Conservation (phyloP, 2,113 vertebrate species). For the Bombycilla garrulus region DNA sequence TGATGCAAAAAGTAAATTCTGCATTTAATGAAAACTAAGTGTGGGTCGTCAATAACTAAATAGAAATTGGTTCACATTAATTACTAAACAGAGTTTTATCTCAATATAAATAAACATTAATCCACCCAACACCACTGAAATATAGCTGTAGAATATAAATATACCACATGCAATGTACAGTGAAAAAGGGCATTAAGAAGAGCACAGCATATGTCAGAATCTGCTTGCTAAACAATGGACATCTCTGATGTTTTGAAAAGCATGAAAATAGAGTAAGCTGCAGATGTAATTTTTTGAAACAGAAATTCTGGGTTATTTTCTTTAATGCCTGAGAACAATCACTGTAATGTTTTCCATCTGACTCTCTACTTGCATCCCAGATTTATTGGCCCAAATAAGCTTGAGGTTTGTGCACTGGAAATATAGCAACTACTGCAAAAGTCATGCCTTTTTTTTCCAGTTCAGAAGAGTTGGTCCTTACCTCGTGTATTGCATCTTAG, state of each 20-base stretch:
- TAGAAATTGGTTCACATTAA: background rate
- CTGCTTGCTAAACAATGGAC: background rate
- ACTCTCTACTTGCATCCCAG: background rate
- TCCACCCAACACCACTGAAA: background rate
- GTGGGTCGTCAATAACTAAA: background rate
- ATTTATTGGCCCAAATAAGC: background rate
- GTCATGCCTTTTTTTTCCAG: background rate
- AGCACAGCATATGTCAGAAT: background rate
- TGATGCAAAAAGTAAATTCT: background rate
- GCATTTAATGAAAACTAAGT: background rate
- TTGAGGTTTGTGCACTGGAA: background rate
- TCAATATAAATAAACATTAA: background rate
- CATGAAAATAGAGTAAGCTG: background rate
- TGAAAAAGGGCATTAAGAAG: background rate
- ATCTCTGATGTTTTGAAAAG: background rate
- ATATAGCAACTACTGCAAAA: background rate
- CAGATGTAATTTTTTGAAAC: background rate
- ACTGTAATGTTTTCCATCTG: conserved; percentile 1
- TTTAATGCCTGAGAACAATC: background rate
- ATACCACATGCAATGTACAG: background rate
- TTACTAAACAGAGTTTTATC: background rate
- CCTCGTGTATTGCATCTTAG: background rate
- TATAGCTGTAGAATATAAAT: background rate
- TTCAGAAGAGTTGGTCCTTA: background rate
- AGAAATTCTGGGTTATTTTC: background rate